Conservation (phyloP, 2,888 invertebrate species). For the Prosopocoilus inquinatus region DNA sequence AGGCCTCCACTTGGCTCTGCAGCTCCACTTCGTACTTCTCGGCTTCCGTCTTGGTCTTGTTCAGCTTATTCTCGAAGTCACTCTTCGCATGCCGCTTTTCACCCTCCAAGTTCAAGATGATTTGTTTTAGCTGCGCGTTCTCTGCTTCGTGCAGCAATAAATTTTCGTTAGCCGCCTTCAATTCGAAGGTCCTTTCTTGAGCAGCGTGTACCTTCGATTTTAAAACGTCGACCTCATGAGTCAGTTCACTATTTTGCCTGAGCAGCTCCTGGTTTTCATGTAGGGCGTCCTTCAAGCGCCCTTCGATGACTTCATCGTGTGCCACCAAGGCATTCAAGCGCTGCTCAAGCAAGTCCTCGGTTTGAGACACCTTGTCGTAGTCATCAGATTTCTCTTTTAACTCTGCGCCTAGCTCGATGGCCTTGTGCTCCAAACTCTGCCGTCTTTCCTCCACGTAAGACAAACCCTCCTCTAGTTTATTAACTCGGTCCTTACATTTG, state of each 20-base stretch:
- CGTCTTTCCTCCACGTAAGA: slow-evolving; percentile 61
- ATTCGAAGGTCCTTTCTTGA: slow-evolving; percentile 10
- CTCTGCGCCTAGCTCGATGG: slow-evolving; percentile 61
- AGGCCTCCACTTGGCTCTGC: slow-evolving; percentile 46
- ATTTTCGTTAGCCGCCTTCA: slow-evolving; percentile 37
- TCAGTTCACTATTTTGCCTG: slow-evolving; percentile 7
- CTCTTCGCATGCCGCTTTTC: slow-evolving; percentile 52
- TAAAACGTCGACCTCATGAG: slow-evolving; percentile 33
- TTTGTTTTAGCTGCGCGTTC: slow-evolving; percentile 52
- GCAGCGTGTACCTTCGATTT: slow-evolving; percentile 29
- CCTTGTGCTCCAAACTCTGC: slow-evolving; percentile 59
- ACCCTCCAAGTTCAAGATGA: slow-evolving; percentile 52
- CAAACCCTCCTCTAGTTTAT: slow-evolving; percentile 66
- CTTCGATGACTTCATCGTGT: slow-evolving; percentile 62
- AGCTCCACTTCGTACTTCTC: slow-evolving; percentile 56
- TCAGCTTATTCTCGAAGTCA: slow-evolving; percentile 49
- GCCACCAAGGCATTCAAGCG: slow-evolving; percentile 62
- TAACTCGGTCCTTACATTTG: slow-evolving; percentile 63
- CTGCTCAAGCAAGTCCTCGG: slow-evolving; percentile 63
- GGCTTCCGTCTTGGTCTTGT: slow-evolving; percentile 46
- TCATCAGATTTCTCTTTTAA: slow-evolving; percentile 59
- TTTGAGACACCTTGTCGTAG: slow-evolving; percentile 59
- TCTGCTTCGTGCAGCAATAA: slow-evolving; percentile 52
- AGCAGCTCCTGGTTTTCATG: slow-evolving; percentile 57
- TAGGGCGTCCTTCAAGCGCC: slow-evolving; percentile 59